phyloP scores from a whole-genome alignment of 2,888 invertebrate species.

The Holacanthella duospinosa region DNA sequence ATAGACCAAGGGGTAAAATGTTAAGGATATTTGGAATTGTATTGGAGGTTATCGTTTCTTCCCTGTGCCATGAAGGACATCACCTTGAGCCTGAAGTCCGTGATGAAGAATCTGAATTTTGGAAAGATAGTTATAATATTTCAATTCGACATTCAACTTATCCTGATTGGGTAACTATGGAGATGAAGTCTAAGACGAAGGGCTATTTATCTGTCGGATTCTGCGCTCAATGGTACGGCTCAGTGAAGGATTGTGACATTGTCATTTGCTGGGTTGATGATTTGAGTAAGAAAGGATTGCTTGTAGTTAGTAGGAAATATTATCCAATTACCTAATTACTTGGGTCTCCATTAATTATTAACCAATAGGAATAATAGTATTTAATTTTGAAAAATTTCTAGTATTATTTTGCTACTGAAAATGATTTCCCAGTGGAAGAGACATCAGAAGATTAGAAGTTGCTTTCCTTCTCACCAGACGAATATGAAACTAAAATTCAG shows the following conservation, averaged over 20 bases:
- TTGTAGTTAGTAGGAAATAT: too few relatives aligned
- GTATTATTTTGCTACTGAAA: constrained; percentile 30
- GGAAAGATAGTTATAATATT: background rate
- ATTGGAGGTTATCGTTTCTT: too few relatives aligned
- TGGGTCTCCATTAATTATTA: too few relatives aligned
- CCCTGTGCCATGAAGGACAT: constrained; percentile 1
- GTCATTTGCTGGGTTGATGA: constrained; percentile 32
- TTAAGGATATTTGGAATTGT: too few relatives aligned
- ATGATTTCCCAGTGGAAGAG: constrained; percentile 23
- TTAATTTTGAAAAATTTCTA: constrained; percentile 8
- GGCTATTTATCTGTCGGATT: constrained; percentile 34
- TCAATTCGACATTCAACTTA: constrained; percentile 13
- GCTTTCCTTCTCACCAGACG: constrained; percentile 16
- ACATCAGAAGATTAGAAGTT: constrained; percentile 22
- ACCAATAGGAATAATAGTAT: too few relatives aligned
- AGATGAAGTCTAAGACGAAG: constrained; percentile 25
- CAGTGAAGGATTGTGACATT: constrained; percentile 34
- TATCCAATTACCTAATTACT: too few relatives aligned
- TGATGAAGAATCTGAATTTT: background rate
- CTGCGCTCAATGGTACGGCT: constrained; percentile 28
- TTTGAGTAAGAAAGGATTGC: too few relatives aligned
- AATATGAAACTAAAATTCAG: constrained; percentile 23
- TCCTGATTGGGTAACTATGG: constrained; percentile 23
- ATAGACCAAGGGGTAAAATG: too few relatives aligned
- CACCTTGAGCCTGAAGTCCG: background rate